These are phyloP conservation scores for Rhopalosiphum maidis DNA, from an alignment of 1,140 invertebrate genomes.

Conservation along the genomic window DNA sequence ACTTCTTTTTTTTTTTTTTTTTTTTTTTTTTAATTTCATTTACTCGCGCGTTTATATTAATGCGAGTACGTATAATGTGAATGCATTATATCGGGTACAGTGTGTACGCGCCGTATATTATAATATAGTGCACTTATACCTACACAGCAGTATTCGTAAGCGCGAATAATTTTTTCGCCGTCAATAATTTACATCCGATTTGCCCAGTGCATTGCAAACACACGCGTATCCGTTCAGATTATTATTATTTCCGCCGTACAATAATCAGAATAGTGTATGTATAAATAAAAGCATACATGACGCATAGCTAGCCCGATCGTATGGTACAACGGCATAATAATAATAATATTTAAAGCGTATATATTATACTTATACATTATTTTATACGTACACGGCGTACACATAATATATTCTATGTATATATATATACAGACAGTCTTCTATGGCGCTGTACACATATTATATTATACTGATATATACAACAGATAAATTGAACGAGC, in stretches of 20 bases:
- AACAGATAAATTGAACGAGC: constrained; percentile 29
- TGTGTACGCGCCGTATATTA: no score
- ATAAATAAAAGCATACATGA: not conserved
- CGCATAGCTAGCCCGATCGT: not conserved
- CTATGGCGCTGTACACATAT: not conserved
- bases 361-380: not conserved
- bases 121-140: not conserved
- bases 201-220: not conserved
- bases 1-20: no score
- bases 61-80: not conserved
- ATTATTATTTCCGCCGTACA: not conserved
- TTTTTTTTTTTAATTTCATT: not conserved
- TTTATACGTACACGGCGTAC: not conserved
- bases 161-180: not conserved
- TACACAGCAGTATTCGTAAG: not conserved
- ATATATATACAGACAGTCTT: not conserved
- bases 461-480: not conserved
- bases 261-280: not conserved
- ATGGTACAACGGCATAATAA: not conserved
- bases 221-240: not conserved
- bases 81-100: no score
- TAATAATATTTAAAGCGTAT: not conserved
- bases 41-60: not conserved
- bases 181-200: constrained; percentile 12
- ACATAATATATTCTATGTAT: not conserved